Conservation (phyloP, 2,113 vertebrate genomes). For the Epinephelus moara region DNA sequence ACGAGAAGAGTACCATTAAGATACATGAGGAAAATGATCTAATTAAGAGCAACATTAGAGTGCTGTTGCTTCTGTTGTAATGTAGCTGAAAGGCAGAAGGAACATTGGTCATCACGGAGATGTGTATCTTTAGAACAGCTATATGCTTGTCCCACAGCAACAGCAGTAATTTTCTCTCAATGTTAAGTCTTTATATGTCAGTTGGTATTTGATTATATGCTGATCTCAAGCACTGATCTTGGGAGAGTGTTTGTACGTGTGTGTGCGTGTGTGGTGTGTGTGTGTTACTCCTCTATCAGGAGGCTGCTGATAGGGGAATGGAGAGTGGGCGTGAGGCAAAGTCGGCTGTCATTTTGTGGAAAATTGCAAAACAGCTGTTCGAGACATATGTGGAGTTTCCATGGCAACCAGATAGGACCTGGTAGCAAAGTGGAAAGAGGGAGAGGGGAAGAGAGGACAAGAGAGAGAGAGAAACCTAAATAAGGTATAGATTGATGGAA, state of each 20-base stretch:
- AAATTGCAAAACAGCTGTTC: constrained; percentile 79
- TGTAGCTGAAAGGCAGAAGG: constrained; percentile 9
- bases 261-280: constrained; percentile 11
- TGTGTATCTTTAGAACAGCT: background rate
- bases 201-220: constrained; percentile 17
- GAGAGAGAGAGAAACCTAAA: constrained; percentile 34
- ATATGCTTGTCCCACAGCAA: constrained; percentile 7
- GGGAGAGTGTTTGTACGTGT: background rate
- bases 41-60: background rate
- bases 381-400: constrained; percentile 72
- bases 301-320: constrained; percentile 25
- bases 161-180: constrained; percentile 9
- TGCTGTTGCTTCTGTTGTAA: background rate
- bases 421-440: constrained; percentile 10
- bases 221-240: constrained; percentile 10
- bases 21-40: background rate
- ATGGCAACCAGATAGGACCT: constrained; percentile 75
- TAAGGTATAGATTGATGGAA: background rate
- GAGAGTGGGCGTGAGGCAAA: constrained; percentile 42
- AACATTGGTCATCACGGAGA: background rate
- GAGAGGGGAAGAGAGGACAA: background rate
- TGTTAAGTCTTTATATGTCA: constrained; percentile 23
- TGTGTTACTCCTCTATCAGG: background rate
- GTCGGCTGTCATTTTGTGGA: constrained; percentile 58
- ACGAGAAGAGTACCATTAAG: background rate